Percentiles rank a stretch among this genome's conserved stretches.
These are phyloP conservation scores for Ctena decussata DNA, from an alignment of 2,888 invertebrate genomes.

Conservation along the genomic window DNA sequence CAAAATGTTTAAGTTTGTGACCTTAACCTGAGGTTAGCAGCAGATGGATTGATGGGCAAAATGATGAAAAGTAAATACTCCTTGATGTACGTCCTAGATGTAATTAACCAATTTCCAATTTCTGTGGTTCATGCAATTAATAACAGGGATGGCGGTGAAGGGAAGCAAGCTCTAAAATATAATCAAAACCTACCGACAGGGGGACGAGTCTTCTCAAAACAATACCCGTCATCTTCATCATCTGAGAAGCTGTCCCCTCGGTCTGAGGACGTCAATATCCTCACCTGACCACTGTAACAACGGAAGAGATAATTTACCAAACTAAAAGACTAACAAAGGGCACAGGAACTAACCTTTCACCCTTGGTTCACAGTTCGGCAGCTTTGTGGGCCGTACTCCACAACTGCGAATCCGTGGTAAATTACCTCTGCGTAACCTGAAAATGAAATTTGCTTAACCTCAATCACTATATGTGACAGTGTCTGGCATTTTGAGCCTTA, in stretches of 20 bases:
- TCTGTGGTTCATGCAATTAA: no score
- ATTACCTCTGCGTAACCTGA: not conserved
- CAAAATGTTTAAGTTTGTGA: no score
- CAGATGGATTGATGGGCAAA: no score
- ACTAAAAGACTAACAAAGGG: not conserved
- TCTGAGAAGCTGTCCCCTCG: conserved; percentile 74
- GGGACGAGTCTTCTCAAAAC: conserved; percentile 53
- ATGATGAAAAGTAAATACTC: no score
- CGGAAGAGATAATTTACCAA: conserved; percentile 55
- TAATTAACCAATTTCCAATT: no score
- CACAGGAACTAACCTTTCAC: conserved; percentile 9
- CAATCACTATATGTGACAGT: no score
- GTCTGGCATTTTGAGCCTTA: no score
- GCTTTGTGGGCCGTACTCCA: not conserved
- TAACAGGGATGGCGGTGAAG: no score
- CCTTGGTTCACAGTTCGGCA: not conserved
- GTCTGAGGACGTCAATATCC: conserved; percentile 79
- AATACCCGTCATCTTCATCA: conserved; percentile 63
- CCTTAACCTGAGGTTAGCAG: no score
- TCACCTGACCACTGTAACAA: conserved; percentile 85
- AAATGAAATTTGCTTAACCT: no score
- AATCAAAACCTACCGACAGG: conserved; percentile 64
- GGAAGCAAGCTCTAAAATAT: conserved; percentile 65
- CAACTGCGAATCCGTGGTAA: not conserved
- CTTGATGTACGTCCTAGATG: no score